Percentiles rank a stretch among this genome's conserved stretches.
Evolutionary conservation across 2,797 vertebrate genomes (phyloP).

Genomic region (Pseudochromis fuscus): DNA sequence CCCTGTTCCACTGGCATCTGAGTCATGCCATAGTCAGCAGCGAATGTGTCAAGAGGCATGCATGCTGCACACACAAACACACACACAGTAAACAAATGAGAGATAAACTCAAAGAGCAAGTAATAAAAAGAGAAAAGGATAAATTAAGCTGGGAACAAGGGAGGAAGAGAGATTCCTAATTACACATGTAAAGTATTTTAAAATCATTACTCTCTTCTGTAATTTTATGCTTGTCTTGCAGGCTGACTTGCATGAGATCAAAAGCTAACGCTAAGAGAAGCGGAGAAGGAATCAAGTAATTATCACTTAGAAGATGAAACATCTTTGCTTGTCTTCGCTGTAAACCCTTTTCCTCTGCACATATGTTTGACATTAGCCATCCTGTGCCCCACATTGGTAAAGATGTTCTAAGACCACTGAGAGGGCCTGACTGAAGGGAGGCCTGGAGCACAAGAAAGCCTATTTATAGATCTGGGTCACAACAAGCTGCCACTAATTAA

Average conservation of each 20-base stretch:
- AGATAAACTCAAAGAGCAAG: slow-evolving; percentile 18
- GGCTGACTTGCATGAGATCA: slow-evolving; percentile 51
- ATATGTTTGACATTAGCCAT: slow-evolving; percentile 79
- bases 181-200: slow-evolving; percentile 48
- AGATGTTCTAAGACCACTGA: slow-evolving; percentile 66
- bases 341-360: slow-evolving; percentile 66
- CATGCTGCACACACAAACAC: slow-evolving; percentile 34
- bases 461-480: slow-evolving; percentile 78
- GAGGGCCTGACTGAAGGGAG: slow-evolving; percentile 50
- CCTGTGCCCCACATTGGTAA: slow-evolving; percentile 68
- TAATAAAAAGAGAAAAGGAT: slow-evolving; percentile 12
- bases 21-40: slow-evolving; percentile 72
- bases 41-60: slow-evolving; percentile 70
- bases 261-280: slow-evolving; percentile 53
- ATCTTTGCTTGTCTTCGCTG: slow-evolving; percentile 54
- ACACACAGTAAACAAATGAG: slow-evolving; percentile 27
- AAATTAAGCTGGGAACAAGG: slow-evolving; percentile 2
- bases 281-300: slow-evolving; percentile 68
- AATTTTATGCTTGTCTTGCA: slow-evolving; percentile 62
- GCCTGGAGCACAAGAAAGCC: slow-evolving; percentile 55
- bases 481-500: slow-evolving; percentile 72
- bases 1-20: slow-evolving; percentile 81
- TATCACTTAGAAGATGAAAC: slow-evolving; percentile 73
- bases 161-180: slow-evolving; percentile 28
- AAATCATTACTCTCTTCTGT: slow-evolving; percentile 64